These are phyloP conservation scores for Sebastes elongatus DNA, from an alignment of 2,797 vertebrate species.

Conservation along the genomic window DNA sequence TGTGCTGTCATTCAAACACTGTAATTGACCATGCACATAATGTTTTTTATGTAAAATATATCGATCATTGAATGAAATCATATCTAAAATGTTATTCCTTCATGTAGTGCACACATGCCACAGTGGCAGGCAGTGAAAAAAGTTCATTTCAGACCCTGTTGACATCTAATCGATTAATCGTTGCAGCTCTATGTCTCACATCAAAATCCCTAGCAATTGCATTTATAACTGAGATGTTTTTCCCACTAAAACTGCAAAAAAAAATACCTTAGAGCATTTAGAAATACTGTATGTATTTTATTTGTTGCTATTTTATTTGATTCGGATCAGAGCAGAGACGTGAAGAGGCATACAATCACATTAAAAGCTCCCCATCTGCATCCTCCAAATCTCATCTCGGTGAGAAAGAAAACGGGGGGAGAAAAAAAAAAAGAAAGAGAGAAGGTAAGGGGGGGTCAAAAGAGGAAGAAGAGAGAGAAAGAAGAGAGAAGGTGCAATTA, in stretches of 20 bases:
- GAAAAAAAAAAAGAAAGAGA: background rate
- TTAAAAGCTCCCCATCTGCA: conserved; percentile 65
- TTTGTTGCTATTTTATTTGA: conserved; percentile 31
- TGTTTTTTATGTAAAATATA: no score
- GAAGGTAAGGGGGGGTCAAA: background rate
- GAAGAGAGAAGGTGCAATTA: conserved; percentile 78
- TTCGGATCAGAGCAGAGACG: conserved; percentile 50
- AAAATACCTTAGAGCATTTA: background rate
- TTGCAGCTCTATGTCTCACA: background rate
- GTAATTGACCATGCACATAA: no score
- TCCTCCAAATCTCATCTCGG: conserved; percentile 58
- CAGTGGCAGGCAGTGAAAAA: no score
- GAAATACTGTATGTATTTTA: conserved; percentile 2
- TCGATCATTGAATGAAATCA: no score
- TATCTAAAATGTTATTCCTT: no score
- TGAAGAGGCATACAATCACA: conserved; percentile 55
- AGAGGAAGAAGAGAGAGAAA: conserved; percentile 13
- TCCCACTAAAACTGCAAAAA: background rate
- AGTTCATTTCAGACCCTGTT: no score
- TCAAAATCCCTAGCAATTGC: background rate
- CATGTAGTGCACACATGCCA: no score
- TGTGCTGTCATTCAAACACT: no score
- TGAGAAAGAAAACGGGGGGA: conserved; percentile 26
- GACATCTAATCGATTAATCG: no score
- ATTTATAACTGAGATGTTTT: background rate